A percentile compares a stretch with the other conserved stretches of the same genome.
Conservation (phyloP, 1,140 invertebrate genomes). For the Ladona fulva region DNA sequence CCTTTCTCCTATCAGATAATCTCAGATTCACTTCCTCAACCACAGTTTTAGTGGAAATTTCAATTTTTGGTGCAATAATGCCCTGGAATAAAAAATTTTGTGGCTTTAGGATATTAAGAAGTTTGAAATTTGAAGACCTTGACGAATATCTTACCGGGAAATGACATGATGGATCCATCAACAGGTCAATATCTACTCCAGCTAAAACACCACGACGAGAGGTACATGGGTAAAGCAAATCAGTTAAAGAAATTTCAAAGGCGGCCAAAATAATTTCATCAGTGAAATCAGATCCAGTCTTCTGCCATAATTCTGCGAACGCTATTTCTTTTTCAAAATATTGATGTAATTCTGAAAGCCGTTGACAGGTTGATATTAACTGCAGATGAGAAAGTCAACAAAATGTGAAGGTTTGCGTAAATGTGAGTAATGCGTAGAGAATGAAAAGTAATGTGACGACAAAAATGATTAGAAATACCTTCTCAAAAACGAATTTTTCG, state of each 20-base stretch:
- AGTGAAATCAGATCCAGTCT: conserved; percentile 34
- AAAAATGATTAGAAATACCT: too few relatives aligned
- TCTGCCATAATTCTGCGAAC: conserved; percentile 53
- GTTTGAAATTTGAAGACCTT: conserved; percentile 13
- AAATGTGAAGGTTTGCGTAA: background rate
- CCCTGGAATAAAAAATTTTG: conserved; percentile 35
- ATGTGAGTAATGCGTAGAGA: background rate
- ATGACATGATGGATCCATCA: conserved; percentile 51
- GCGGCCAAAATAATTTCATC: conserved; percentile 46
- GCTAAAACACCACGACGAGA: conserved; percentile 35
- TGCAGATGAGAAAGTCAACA: background rate
- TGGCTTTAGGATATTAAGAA: conserved; percentile 1
- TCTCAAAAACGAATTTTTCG: conserved; percentile 54
- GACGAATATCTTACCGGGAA: conserved; percentile 48
- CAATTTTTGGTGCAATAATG: conserved; percentile 49
- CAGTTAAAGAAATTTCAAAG: conserved; percentile 49
- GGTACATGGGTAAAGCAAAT: conserved; percentile 50
- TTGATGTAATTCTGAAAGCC: conserved; percentile 24
- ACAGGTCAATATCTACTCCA: conserved; percentile 50
- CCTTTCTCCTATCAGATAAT: background rate
- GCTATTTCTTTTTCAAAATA: conserved; percentile 44
- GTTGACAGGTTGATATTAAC: conserved; percentile 17
- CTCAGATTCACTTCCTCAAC: conserved; percentile 40
- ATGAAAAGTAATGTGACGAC: conserved; percentile 1
- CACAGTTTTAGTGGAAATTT: conserved; percentile 44